Conservation (phyloP, 2,888 invertebrate genomes). For the Drosophila kanekoi region DNA sequence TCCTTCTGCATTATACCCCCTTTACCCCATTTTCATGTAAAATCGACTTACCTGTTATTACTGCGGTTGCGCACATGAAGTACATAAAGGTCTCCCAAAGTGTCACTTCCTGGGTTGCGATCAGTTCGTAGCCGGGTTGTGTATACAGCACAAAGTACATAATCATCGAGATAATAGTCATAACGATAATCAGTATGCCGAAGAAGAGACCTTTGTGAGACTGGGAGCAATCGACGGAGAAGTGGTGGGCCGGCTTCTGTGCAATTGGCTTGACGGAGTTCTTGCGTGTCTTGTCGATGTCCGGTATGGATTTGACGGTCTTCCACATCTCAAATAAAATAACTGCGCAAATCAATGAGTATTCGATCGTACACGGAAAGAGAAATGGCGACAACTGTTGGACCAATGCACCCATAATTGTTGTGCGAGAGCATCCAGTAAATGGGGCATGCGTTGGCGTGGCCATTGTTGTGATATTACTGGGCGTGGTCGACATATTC, state of each 20-base stretch:
- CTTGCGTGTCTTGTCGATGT: conserved; percentile 86
- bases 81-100: conserved; percentile 91
- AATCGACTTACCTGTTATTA: conserved; percentile 86
- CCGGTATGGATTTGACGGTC: conserved; percentile 88
- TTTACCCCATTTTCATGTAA: too few relatives aligned
- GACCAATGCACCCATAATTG: conserved; percentile 90
- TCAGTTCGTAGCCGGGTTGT: conserved; percentile 87
- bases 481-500: conserved; percentile 68
- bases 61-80: conserved; percentile 88
- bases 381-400: conserved; percentile 92
- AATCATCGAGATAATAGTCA: conserved; percentile 94
- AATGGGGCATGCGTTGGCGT: conserved; percentile 41
- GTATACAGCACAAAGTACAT: conserved; percentile 94
- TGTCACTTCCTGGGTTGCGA: conserved; percentile 91
- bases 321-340: conserved; percentile 97
- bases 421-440: conserved; percentile 87
- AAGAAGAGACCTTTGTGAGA: conserved; percentile 92
- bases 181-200: conserved; percentile 91
- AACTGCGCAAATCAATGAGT: conserved; percentile 95
- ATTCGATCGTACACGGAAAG: conserved; percentile 95
- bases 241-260: conserved; percentile 87
- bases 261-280: conserved; percentile 81
- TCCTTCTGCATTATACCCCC: too few relatives aligned
- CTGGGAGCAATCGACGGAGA: conserved; percentile 93
- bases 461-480: conserved; percentile 77